These are phyloP conservation scores for Cryptus viduatorius DNA, from an alignment of 2,888 invertebrate genomes.

Conservation along the genomic window DNA sequence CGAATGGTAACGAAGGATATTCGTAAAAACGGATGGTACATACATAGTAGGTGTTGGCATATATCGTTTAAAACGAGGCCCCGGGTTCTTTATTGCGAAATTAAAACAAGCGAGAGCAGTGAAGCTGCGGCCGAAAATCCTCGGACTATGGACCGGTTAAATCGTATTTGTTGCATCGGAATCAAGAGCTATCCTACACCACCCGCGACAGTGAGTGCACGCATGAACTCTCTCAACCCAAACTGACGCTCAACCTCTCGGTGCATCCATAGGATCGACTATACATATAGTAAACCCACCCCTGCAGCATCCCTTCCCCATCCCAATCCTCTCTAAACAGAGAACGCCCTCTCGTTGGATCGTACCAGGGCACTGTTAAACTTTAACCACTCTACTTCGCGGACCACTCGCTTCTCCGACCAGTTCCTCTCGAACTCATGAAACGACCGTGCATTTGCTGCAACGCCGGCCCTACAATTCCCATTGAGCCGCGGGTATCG, in stretches of 20 bases:
- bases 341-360: not conserved
- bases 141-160: not conserved
- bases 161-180: constrained; percentile 26
- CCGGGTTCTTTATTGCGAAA: constrained; percentile 25
- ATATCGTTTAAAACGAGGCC: constrained; percentile 32
- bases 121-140: not conserved
- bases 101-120: constrained; percentile 22
- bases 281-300: not conserved
- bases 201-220: not conserved
- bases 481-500: constrained; percentile 6
- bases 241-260: not conserved
- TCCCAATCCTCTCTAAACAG: not conserved
- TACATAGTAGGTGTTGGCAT: constrained; percentile 16
- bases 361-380: constrained; percentile 1
- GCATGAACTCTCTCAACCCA: not conserved
- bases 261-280: not conserved
- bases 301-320: too few species aligned
- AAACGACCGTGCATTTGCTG: not conserved
- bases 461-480: constrained; percentile 12
- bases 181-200: not conserved
- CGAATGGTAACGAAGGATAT: constrained; percentile 14
- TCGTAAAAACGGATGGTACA: constrained; percentile 13
- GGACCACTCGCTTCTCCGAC: not conserved
- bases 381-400: constrained; percentile 37
- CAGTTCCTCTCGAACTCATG: not conserved